Conservation (phyloP, 2,113 vertebrate genomes). For the Nibea albiflora region DNA sequence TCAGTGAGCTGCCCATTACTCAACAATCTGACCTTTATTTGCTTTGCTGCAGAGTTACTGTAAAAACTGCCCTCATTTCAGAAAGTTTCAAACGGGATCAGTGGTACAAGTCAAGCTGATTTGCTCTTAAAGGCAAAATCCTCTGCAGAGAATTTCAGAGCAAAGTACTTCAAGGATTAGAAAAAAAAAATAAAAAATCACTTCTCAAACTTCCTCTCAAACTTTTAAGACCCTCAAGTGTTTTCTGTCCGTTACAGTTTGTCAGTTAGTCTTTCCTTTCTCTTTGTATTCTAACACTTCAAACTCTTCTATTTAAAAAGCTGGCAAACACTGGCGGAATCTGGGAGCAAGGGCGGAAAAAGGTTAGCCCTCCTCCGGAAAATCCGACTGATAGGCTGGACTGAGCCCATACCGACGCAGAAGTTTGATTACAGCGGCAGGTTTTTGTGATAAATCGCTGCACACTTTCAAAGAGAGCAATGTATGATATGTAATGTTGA, state of each 20-base stretch:
- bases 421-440: constrained; percentile 29
- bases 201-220: constrained; percentile 29
- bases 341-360: constrained; percentile 39
- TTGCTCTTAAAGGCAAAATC: constrained; percentile 41
- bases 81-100: constrained; percentile 43
- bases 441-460: constrained; percentile 43
- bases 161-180: constrained; percentile 38
- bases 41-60: constrained; percentile 43
- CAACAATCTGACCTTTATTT: constrained; percentile 74
- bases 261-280: constrained; percentile 30
- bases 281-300: constrained; percentile 27
- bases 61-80: constrained; percentile 57
- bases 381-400: constrained; percentile 53
- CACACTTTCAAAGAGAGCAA: constrained; percentile 32
- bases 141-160: constrained; percentile 32
- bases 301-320: constrained; percentile 43
- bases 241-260: neutral
- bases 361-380: constrained; percentile 46
- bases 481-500: constrained; percentile 35
- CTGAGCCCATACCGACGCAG: constrained; percentile 14
- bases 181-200: constrained; percentile 24
- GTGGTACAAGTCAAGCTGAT: constrained; percentile 30
- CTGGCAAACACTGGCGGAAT: constrained; percentile 51
- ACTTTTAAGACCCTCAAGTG: constrained; percentile 23
- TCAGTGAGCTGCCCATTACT: constrained; percentile 53